A percentile compares a stretch with the other conserved stretches of the same genome.
These are phyloP conservation scores for Eupithecia inturbata DNA, from an alignment of 2,888 invertebrate species.

Conservation along the genomic window DNA sequence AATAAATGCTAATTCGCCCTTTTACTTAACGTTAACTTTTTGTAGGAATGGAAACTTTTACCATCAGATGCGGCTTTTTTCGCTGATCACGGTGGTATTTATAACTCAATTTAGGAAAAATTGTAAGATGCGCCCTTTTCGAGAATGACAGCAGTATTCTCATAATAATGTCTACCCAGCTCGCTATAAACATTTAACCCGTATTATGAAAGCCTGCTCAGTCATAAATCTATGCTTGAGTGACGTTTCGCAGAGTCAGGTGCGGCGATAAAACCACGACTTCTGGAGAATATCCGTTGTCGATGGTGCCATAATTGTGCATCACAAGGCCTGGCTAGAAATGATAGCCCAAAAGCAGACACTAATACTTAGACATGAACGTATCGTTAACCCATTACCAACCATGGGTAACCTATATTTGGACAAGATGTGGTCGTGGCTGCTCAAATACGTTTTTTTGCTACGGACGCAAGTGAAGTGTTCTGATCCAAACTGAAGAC, in stretches of 20 bases:
- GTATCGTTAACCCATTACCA: neutral
- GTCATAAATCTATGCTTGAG: no score
- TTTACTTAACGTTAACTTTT: no score
- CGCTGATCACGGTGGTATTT: no score
- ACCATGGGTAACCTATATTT: neutral
- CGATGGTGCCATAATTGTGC: neutral
- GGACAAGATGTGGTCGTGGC: neutral
- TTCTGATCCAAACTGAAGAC: neutral
- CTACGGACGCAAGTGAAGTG: neutral
- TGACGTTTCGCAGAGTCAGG: no score
- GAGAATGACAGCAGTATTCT: no score
- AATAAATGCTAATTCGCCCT: no score
- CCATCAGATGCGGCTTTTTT: no score
- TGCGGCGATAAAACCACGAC: neutral
- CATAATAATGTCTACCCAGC: neutral
- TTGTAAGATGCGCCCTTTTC: no score
- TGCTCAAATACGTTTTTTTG: neutral
- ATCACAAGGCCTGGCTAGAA: neutral
- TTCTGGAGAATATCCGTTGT: neutral
- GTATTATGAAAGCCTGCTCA: no score
- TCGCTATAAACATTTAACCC: no score
- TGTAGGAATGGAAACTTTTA: no score
- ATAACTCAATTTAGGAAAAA: no score
- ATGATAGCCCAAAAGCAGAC: neutral
- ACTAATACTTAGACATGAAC: neutral